Conservation (phyloP, 2,888 invertebrate genomes). For the Nephrotoma appendiculata region DNA sequence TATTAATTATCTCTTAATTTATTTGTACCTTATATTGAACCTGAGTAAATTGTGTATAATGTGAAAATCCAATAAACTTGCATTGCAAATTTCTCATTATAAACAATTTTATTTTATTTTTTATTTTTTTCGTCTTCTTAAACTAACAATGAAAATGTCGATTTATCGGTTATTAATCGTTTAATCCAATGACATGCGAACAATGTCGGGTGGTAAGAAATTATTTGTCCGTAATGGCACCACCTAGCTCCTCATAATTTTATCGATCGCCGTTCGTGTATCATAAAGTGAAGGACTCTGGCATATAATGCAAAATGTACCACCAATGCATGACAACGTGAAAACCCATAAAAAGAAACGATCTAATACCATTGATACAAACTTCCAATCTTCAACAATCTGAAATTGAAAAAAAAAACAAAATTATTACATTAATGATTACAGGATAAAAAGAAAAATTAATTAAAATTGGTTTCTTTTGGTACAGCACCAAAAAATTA, state of each 20-base stretch:
- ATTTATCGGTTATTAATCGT: not conserved
- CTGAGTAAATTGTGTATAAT: not conserved
- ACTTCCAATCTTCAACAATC: slow-evolving; percentile 97
- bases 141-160: too few species aligned
- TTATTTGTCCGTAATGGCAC: slow-evolving; percentile 57
- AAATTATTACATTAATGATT: not conserved
- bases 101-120: too few species aligned
- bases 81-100: not conserved
- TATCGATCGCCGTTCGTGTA: slow-evolving; percentile 57
- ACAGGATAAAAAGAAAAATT: not conserved
- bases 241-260: slow-evolving; percentile 47
- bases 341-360: slow-evolving; percentile 93
- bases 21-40: not conserved
- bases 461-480: not conserved
- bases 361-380: slow-evolving; percentile 94
- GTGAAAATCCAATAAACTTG: not conserved
- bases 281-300: slow-evolving; percentile 91
- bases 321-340: slow-evolving; percentile 86
- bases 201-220: slow-evolving; percentile 45
- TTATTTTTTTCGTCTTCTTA: too few species aligned
- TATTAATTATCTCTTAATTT: not conserved
- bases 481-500: not conserved
- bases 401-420: slow-evolving; percentile 27
- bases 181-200: slow-evolving; percentile 28
- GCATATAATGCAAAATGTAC: slow-evolving; percentile 82